phyloP scores from a whole-genome alignment of 2,113 vertebrate species.

The Coptodon bakossiorum region DNA sequence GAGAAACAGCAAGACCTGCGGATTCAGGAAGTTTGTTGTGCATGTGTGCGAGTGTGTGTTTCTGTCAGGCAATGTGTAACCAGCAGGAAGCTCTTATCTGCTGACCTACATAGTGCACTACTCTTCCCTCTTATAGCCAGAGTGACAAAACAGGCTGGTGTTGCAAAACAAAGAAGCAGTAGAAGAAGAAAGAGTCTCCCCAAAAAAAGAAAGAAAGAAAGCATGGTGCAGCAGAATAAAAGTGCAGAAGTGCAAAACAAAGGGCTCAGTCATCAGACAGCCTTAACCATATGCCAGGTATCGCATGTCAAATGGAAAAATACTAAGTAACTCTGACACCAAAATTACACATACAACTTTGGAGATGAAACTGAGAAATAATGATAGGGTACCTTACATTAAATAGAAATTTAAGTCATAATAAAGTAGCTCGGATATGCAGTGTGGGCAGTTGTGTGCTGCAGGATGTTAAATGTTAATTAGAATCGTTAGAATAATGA shows the following conservation, averaged over 20 bases:
- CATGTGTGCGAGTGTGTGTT: not conserved
- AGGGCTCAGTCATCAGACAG: slow-evolving; percentile 8
- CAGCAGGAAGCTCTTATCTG: slow-evolving; percentile 66
- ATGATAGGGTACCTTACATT: not conserved
- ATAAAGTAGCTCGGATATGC: not conserved
- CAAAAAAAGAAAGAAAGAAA: not conserved
- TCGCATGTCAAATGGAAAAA: slow-evolving; percentile 38
- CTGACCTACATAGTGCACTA: slow-evolving; percentile 64
- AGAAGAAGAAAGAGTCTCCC: not conserved
- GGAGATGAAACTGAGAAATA: not conserved
- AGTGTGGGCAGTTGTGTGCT: not conserved
- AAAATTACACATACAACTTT: not conserved
- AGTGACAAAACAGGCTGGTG: slow-evolving; percentile 38
- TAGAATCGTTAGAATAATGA: not conserved
- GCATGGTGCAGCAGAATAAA: not conserved
- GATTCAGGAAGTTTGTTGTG: slow-evolving; percentile 37
- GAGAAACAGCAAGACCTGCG: not conserved
- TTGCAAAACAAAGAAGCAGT: slow-evolving; percentile 24
- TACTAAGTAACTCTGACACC: not conserved
- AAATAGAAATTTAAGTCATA: not conserved
- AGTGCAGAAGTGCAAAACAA: slow-evolving; percentile 31
- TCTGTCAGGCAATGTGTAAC: slow-evolving; percentile 56
- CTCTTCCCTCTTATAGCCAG: slow-evolving; percentile 35
- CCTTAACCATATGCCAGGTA: slow-evolving; percentile 13
- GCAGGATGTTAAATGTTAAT: not conserved